Evolutionary conservation across 2,888 invertebrate species (phyloP).

Genomic region (Ormia ochracea): DNA sequence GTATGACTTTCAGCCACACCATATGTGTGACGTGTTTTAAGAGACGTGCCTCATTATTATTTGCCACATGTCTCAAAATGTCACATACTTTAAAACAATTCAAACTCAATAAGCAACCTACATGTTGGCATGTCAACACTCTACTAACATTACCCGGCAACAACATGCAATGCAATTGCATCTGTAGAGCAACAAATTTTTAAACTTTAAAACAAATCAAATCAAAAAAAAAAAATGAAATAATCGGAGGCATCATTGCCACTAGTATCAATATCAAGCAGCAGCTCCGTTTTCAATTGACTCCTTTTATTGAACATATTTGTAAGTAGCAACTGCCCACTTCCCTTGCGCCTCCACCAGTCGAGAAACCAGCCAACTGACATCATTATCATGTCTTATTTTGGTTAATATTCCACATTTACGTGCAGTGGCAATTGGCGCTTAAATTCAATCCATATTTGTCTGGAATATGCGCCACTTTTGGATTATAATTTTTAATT

Average conservation of each 20-base stretch:
- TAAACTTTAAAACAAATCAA: constrained; percentile 2
- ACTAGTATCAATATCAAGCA: constrained; percentile 49
- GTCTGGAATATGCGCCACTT: constrained; percentile 51
- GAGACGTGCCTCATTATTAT: constrained; percentile 62
- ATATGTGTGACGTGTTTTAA: constrained; percentile 56
- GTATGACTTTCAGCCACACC: constrained; percentile 45
- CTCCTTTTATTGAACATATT: not conserved
- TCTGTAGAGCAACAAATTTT: not conserved
- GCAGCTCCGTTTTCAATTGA: constrained; percentile 7
- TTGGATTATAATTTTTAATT: constrained; percentile 21
- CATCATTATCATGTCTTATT: constrained; percentile 32
- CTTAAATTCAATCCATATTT: constrained; percentile 61
- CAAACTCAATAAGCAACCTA: constrained; percentile 60
- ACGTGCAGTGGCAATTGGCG: constrained; percentile 48
- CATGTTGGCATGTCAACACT: constrained; percentile 58
- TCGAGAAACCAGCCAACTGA: not conserved
- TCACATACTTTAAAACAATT: constrained; percentile 59
- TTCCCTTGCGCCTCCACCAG: not conserved
- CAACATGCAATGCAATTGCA: constrained; percentile 10
- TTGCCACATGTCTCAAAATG: constrained; percentile 62
- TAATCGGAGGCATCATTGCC: constrained; percentile 27
- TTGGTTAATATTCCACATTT: constrained; percentile 59
- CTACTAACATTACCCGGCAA: not conserved
- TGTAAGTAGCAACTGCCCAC: not conserved
- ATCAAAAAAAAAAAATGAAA: constrained; percentile 6